Conservation (phyloP, 2,888 invertebrate species). For the Zelleria hepariella region DNA sequence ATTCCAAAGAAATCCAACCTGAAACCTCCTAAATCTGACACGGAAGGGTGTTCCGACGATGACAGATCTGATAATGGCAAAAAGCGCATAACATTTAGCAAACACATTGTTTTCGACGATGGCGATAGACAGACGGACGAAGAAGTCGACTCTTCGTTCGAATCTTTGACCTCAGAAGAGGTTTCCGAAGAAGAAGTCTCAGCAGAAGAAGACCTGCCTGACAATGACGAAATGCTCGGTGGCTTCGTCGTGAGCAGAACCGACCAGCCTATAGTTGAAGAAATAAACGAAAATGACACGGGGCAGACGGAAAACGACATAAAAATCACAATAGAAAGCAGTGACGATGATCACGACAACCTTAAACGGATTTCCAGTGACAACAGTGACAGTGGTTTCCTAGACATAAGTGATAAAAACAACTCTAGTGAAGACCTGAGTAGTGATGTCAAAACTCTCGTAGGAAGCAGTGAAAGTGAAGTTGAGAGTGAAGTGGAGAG, state of each 20-base stretch:
- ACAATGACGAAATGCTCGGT: conserved; percentile 42
- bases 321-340: conserved; percentile 38
- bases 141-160: conserved; percentile 53
- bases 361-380: conserved; percentile 54
- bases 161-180: conserved; percentile 51
- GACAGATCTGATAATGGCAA: conserved; percentile 58
- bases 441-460: conserved; percentile 31
- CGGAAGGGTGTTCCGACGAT: conserved; percentile 58
- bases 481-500: conserved; percentile 17
- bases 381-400: conserved; percentile 65
- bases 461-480: conserved; percentile 16
- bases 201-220: conserved; percentile 32
- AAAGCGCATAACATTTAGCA: conserved; percentile 61
- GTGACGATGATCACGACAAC: conserved; percentile 21
- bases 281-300: conserved; percentile 20
- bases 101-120: conserved; percentile 65
- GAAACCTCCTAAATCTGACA: conserved; percentile 53
- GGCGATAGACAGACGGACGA: conserved; percentile 65
- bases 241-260: conserved; percentile 30
- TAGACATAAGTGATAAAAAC: conserved; percentile 52
- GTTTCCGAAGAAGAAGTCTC: conserved; percentile 35
- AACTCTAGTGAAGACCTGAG: conserved; percentile 39
- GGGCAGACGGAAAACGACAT: conserved; percentile 24
- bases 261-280: conserved; percentile 46
- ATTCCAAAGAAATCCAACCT: conserved; percentile 51